Conservation (phyloP, 2,888 invertebrate genomes). For the Athetis lepigone region DNA sequence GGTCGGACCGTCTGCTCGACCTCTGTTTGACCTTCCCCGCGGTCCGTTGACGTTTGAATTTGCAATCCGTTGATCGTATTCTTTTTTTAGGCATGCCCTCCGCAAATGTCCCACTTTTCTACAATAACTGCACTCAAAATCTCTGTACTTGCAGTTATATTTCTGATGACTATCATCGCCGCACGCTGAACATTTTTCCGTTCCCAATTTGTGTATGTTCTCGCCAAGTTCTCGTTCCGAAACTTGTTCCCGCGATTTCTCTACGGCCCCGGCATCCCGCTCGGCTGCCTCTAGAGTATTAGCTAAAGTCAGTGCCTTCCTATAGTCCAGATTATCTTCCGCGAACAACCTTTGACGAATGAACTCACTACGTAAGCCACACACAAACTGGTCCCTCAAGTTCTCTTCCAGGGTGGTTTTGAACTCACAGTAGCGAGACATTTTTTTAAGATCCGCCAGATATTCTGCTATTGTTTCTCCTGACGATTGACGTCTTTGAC, state of each 20-base stretch:
- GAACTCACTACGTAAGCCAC: too few species aligned
- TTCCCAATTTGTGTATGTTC: constrained; percentile 19
- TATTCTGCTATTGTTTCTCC: too few species aligned
- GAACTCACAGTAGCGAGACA: too few species aligned
- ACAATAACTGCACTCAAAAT: constrained; percentile 30
- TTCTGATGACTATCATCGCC: constrained; percentile 3
- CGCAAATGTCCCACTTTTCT: constrained; percentile 26
- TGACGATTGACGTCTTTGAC: too few species aligned
- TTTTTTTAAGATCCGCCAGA: too few species aligned
- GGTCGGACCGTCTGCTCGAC: constrained; percentile 2
- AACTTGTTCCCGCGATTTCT: constrained; percentile 11
- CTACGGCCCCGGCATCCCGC: constrained; percentile 25
- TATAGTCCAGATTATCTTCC: background rate
- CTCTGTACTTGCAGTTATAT: constrained; percentile 20
- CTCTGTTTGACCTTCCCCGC: constrained; percentile 13
- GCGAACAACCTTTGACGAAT: too few species aligned
- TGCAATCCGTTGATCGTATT: background rate
- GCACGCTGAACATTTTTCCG: constrained; percentile 19
- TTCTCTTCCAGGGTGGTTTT: too few species aligned
- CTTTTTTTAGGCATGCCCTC: constrained; percentile 16
- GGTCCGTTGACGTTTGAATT: constrained; percentile 7
- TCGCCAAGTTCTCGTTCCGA: constrained; percentile 21
- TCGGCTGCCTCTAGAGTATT: constrained; percentile 28
- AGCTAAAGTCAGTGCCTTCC: constrained; percentile 11
- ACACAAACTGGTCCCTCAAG: too few species aligned